phyloP scores from a whole-genome alignment of 2,113 vertebrate species.

The Elephas maximus region DNA sequence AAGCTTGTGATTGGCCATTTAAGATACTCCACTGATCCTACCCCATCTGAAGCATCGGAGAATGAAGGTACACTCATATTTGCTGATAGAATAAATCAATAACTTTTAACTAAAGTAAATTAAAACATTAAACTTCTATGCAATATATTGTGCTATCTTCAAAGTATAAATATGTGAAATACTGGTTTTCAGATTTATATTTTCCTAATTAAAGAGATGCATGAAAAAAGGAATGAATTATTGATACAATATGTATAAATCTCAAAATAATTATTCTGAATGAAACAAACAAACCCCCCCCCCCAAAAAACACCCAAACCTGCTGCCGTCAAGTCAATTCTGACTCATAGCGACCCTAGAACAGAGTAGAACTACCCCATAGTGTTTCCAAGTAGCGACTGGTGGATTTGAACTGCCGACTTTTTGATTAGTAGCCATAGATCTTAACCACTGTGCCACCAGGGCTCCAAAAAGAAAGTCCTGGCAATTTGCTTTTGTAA shows the following conservation, averaged over 20 bases:
- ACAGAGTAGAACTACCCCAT: too few relatives aligned
- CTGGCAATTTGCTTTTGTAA: background rate
- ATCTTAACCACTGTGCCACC: too few relatives aligned
- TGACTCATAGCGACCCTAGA: too few relatives aligned
- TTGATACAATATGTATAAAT: background rate
- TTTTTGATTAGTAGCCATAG: too few relatives aligned
- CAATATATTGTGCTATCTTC: background rate
- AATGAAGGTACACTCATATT: background rate
- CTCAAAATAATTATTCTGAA: background rate
- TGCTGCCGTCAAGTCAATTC: too few relatives aligned
- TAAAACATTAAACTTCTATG: background rate
- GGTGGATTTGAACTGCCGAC: too few relatives aligned
- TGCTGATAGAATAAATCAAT: background rate
- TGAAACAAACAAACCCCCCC: background rate
- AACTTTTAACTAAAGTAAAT: background rate
- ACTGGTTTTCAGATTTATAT: background rate
- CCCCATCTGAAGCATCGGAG: too few relatives aligned
- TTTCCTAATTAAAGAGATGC: background rate
- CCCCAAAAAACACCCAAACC: too few relatives aligned
- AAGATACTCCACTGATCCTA: too few relatives aligned
- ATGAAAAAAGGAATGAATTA: background rate
- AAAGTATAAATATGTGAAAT: constrained; percentile 50
- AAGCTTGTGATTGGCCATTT: too few relatives aligned
- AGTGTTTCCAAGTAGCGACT: too few relatives aligned
- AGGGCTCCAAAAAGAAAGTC: background rate